Evolutionary conservation across 2,113 vertebrate genomes (phyloP).

Genomic region (Centropus unirufus): DNA sequence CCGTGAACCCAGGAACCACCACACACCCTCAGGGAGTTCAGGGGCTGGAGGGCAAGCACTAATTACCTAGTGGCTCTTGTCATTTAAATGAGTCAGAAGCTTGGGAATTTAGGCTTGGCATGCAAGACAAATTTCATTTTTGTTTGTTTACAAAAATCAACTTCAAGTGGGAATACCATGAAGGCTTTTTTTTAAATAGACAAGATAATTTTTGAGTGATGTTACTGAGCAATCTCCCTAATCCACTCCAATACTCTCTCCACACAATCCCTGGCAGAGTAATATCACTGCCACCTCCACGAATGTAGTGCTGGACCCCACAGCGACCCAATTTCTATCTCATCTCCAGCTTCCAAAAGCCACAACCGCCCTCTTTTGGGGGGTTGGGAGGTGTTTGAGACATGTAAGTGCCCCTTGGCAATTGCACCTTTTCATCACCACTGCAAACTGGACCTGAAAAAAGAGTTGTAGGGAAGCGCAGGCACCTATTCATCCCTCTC

Average conservation of each 20-base stretch:
- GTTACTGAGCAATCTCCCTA: neutral
- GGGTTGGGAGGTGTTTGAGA: too few relatives aligned
- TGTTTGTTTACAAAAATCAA: neutral
- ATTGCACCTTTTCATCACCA: neutral
- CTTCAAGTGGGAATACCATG: neutral
- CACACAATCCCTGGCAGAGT: accelerated
- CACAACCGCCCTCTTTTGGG: accelerated
- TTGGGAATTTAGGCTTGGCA: neutral
- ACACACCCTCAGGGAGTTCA: accelerated
- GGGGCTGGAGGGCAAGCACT: neutral
- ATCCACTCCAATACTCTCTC: neutral
- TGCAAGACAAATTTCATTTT: neutral
- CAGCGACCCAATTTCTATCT: accelerated
- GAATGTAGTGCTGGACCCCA: neutral
- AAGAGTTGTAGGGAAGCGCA: accelerated
- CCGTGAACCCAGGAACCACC: accelerated
- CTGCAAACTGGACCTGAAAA: neutral
- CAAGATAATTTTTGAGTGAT: neutral
- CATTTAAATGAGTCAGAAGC: neutral
- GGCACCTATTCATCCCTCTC: neutral
- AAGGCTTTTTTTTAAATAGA: neutral
- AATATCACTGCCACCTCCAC: neutral
- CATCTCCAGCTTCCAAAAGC: accelerated
- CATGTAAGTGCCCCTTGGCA: accelerated
- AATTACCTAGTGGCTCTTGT: neutral